A percentile compares a stretch with the other conserved stretches of the same genome.
Evolutionary conservation across 2,888 invertebrate genomes (phyloP).

Genomic region (Homarus gammarus): DNA sequence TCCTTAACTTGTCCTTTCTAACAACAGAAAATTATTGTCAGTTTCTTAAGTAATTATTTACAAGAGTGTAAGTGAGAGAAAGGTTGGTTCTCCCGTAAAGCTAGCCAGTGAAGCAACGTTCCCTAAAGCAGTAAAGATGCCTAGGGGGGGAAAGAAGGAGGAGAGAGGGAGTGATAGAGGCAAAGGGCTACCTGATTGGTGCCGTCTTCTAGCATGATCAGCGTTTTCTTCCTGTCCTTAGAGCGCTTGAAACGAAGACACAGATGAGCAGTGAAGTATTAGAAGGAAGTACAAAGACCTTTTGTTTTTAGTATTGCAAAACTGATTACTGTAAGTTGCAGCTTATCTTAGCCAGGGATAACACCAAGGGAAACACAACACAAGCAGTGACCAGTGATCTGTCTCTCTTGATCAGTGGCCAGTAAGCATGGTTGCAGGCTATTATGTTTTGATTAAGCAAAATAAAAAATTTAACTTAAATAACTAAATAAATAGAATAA

Average conservation of each 20-base stretch:
- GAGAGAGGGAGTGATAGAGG: slow-evolving; percentile 13
- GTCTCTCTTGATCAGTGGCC: slow-evolving; percentile 10
- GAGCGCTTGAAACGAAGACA: slow-evolving; percentile 71
- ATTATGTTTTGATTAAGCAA: background rate
- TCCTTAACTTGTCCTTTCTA: background rate
- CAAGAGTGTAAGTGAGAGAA: background rate
- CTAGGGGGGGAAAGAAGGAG: background rate
- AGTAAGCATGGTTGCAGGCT: background rate
- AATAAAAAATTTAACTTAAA: background rate
- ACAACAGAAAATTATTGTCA: background rate
- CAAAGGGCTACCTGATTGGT: slow-evolving; percentile 70
- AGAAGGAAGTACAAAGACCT: background rate
- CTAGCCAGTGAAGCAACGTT: background rate
- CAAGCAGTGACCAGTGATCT: slow-evolving; percentile 25
- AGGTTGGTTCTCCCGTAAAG: background rate
- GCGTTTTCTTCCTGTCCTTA: slow-evolving; percentile 70
- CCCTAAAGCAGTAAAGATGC: slow-evolving; percentile 1
- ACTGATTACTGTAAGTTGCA: too few species aligned
- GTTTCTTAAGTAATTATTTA: background rate
- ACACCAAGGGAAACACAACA: background rate
- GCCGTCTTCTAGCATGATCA: slow-evolving; percentile 73
- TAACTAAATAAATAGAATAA: background rate
- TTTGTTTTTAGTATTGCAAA: too few species aligned
- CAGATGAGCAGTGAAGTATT: slow-evolving; percentile 23
- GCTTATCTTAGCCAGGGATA: too few species aligned